phyloP scores from a whole-genome alignment of 2,113 vertebrate genomes.

The Mobula hypostoma region DNA sequence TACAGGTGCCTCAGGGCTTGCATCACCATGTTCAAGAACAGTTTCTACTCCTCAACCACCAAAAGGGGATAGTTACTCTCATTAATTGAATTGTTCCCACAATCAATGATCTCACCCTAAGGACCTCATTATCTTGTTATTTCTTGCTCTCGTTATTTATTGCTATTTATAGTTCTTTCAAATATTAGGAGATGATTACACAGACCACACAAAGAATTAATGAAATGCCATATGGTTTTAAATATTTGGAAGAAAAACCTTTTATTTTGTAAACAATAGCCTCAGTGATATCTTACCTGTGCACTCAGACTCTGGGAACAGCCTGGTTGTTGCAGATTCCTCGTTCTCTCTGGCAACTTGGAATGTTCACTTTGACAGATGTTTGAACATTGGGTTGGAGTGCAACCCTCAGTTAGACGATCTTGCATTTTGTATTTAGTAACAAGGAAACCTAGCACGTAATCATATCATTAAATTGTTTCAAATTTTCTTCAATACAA shows the following conservation, averaged over 20 bases:
- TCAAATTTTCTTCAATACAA: background rate
- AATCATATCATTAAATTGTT: background rate
- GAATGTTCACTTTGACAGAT: constrained; percentile 40
- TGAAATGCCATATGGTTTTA: background rate
- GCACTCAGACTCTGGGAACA: constrained; percentile 42
- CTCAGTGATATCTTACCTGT: constrained; percentile 51
- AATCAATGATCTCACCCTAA: too few species aligned
- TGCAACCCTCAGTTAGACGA: constrained; percentile 45
- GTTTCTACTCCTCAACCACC: too few species aligned
- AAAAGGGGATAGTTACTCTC: too few species aligned
- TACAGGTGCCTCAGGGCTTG: too few species aligned
- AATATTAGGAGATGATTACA: background rate
- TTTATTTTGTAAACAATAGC: background rate
- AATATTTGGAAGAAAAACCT: background rate
- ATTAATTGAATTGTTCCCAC: too few species aligned
- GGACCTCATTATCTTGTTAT: too few species aligned
- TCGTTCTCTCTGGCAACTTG: constrained; percentile 36
- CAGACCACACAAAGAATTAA: background rate
- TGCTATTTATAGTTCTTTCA: background rate
- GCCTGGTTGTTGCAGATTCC: constrained; percentile 49
- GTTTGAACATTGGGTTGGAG: constrained; percentile 51
- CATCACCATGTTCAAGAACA: too few species aligned
- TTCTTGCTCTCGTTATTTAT: too few species aligned
- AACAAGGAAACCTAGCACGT: background rate
- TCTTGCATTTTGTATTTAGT: constrained; percentile 49